These are phyloP conservation scores for Laspeyria flexula DNA, from an alignment of 2,888 invertebrate genomes.

Conservation along the genomic window DNA sequence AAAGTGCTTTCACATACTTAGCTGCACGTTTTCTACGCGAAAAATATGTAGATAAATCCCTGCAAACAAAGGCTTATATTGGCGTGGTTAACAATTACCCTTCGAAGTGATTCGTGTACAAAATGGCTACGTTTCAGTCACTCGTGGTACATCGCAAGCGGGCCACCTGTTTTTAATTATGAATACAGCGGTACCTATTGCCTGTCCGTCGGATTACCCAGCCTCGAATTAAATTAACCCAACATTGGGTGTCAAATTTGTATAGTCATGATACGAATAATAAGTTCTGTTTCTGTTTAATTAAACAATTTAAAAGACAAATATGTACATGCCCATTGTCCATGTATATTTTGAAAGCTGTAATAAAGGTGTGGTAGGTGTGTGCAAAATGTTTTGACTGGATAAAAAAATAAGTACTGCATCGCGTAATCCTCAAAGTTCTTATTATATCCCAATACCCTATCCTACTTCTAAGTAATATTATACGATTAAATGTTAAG, in stretches of 20 bases:
- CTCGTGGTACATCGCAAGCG: constrained; percentile 29
- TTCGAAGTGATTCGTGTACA: constrained; percentile 37
- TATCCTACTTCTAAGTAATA: too few relatives aligned
- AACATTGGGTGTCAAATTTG: constrained; percentile 47
- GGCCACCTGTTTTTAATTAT: constrained; percentile 62
- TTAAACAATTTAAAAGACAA: too few relatives aligned
- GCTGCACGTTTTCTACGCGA: not conserved
- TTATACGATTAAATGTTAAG: too few relatives aligned
- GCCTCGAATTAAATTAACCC: constrained; percentile 49
- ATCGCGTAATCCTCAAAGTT: too few relatives aligned
- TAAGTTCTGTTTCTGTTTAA: constrained; percentile 21
- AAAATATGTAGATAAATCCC: not conserved
- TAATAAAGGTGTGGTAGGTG: too few relatives aligned
- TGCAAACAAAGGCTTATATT: not conserved
- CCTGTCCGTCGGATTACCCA: constrained; percentile 39
- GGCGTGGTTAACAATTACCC: constrained; percentile 21
- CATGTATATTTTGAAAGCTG: too few relatives aligned
- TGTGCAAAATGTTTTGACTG: too few relatives aligned
- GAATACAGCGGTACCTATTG: constrained; percentile 45
- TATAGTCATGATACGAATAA: constrained; percentile 35
- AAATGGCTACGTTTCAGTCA: constrained; percentile 39
- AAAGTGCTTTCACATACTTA: too few relatives aligned
- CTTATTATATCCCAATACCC: too few relatives aligned
- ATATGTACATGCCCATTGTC: too few relatives aligned
- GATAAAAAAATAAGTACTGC: too few relatives aligned